Evolutionary conservation across 2,888 invertebrate genomes (phyloP), one percentile per base, ranked within the genome.

Genomic region (Ormyrus nitidulus): DNA sequence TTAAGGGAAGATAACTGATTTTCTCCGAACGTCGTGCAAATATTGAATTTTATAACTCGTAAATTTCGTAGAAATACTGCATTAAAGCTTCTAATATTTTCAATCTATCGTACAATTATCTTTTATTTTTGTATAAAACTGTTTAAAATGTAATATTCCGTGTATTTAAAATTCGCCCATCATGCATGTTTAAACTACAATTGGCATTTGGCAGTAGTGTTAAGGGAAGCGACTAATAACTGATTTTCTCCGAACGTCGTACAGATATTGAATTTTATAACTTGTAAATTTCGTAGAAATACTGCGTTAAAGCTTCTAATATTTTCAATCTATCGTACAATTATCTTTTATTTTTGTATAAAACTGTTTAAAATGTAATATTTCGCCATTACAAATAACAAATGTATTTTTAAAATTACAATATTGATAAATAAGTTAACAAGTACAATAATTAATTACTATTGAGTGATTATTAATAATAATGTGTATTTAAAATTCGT

Each of bases 201-300:
- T 3, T 34, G 34, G 3, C 34, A 2, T 4, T 79, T 79, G 75
- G 75, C 49, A 79, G 61, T 75, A 62, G 71, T 79, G 70, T 44
- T 58, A 1, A 44, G 10, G 34, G 75, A 75, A 70, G 8, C 13
- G 19, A 62, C 56, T 34, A 19, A n/a, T 34, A 34, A 34, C 34
- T 4, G 34, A 4, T 34, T 34, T 34, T 34, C 34, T 34, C 34
- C 2, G 34, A 34, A 34, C 34, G 34, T 34, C 34, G 9, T n/a
- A 7, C 49, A 34, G 58, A 58, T 8, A 11, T 49, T n/a, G n/a
- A 19, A 19, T 19, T 19, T 19, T 19, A 44, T 71, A 71, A 70
- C 59, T 71, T 44, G 19, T 44, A 53, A 9, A 34, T 34, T 34
- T 34, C 2, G 34, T 34, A 34, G 34, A 34, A 34, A 4, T 34